These are phyloP conservation scores for Silurus asotus DNA, from an alignment of 2,113 vertebrate species.

Conservation along the genomic window DNA sequence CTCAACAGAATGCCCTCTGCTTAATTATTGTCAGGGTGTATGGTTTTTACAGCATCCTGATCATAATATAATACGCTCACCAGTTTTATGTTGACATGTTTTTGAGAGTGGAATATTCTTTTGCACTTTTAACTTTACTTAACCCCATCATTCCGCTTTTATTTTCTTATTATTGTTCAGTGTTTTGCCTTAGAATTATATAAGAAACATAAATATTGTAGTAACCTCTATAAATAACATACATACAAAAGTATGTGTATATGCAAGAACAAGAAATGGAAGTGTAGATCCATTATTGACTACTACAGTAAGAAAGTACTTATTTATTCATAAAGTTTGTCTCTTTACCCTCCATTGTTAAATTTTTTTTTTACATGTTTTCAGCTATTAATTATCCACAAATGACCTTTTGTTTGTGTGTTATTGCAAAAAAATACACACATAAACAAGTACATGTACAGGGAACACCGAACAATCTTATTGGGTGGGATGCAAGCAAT, in stretches of 20 bases:
- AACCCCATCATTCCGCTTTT: neutral
- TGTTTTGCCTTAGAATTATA: neutral
- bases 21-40: slow-evolving; percentile 58
- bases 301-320: neutral
- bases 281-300: neutral
- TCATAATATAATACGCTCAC: slow-evolving; percentile 42
- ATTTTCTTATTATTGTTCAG: neutral
- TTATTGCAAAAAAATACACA: neutral
- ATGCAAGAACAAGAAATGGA: neutral
- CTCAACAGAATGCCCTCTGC: slow-evolving; percentile 50
- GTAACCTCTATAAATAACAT: neutral
- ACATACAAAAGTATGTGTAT: neutral
- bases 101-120: slow-evolving; percentile 14
- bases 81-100: slow-evolving; percentile 36
- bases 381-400: neutral
- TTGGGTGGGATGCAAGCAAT: neutral
- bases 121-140: neutral
- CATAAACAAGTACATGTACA: neutral
- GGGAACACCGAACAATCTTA: neutral
- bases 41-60: slow-evolving; percentile 46
- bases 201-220: neutral
- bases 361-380: neutral
- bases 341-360: neutral
- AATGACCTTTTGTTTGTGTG: neutral
- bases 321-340: neutral